These are phyloP conservation scores for Rhagoletis zephyria DNA, from an alignment of 1,140 invertebrate genomes.

Conservation along the genomic window DNA sequence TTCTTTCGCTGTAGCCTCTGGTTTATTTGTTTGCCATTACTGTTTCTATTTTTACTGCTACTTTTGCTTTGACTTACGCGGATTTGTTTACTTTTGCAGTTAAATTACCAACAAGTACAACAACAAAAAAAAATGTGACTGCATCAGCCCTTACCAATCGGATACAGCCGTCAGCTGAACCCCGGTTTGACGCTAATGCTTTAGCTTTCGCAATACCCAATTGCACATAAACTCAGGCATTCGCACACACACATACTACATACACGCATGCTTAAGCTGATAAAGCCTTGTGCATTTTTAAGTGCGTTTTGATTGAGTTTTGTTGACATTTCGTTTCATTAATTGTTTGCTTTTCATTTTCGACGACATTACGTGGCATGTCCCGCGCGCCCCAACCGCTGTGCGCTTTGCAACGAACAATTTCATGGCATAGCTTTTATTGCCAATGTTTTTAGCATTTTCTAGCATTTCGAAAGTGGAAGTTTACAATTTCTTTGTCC, in stretches of 20 bases:
- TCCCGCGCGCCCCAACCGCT: not conserved
- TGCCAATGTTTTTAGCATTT: slow-evolving; percentile 20
- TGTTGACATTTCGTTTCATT: slow-evolving; percentile 53
- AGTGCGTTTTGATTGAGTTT: slow-evolving; percentile 55
- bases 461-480: not conserved
- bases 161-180: not conserved
- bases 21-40: slow-evolving; percentile 3
- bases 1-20: no score
- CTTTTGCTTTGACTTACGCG: slow-evolving; percentile 25
- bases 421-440: not conserved
- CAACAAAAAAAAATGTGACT: not conserved
- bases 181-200: not conserved
- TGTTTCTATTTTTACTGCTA: slow-evolving; percentile 1
- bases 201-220: not conserved
- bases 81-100: slow-evolving; percentile 52
- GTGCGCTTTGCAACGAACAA: slow-evolving; percentile 1
- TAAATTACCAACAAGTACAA: slow-evolving; percentile 3
- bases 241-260: not conserved
- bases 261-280: not conserved
- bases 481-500: slow-evolving; percentile 45
- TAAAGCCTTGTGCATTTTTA: slow-evolving; percentile 53
- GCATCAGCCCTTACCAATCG: not conserved
- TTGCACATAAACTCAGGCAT: not conserved
- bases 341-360: slow-evolving; percentile 55
- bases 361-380: slow-evolving; percentile 41